Evolutionary conservation across 2,888 invertebrate species (phyloP).

Genomic region (Callyntrura guangdongensis): DNA sequence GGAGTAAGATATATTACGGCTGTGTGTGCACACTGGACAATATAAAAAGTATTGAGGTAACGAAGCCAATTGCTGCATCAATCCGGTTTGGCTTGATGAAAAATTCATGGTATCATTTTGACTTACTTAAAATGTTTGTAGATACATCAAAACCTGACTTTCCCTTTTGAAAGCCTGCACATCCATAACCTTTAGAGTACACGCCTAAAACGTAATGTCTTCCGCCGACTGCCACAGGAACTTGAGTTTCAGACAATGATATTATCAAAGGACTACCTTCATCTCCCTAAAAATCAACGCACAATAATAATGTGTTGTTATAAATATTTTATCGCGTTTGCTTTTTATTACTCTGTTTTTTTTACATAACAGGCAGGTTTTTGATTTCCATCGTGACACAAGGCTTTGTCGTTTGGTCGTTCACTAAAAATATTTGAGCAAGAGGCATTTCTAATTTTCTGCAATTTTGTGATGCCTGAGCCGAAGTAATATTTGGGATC

Average conservation of each 20-base stretch:
- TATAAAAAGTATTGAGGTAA: constrained; percentile 9
- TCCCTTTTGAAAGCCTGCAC: constrained; percentile 65
- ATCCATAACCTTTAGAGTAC: constrained; percentile 74
- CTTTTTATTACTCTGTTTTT: neutral
- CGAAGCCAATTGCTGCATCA: neutral
- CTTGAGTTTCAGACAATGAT: constrained; percentile 35
- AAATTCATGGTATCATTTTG: constrained; percentile 63
- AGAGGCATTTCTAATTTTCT: constrained; percentile 31
- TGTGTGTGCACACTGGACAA: constrained; percentile 3
- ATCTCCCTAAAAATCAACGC: constrained; percentile 55
- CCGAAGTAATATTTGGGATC: constrained; percentile 70
- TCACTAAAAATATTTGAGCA: constrained; percentile 72
- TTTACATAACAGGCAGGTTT: constrained; percentile 56
- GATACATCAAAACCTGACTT: constrained; percentile 71
- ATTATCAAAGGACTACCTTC: constrained; percentile 66
- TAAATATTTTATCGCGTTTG: no score
- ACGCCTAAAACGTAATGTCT: constrained; percentile 53
- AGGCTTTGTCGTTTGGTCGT: constrained; percentile 40
- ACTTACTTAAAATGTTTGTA: constrained; percentile 66
- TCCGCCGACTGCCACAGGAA: constrained; percentile 17
- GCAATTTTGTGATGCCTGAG: constrained; percentile 29
- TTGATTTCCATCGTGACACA: constrained; percentile 47
- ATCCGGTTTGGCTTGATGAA: constrained; percentile 36
- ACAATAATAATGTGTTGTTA: neutral
- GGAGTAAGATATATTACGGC: neutral